Evolutionary conservation across 2,113 vertebrate species (phyloP).

Genomic region (Euleptes europaea): DNA sequence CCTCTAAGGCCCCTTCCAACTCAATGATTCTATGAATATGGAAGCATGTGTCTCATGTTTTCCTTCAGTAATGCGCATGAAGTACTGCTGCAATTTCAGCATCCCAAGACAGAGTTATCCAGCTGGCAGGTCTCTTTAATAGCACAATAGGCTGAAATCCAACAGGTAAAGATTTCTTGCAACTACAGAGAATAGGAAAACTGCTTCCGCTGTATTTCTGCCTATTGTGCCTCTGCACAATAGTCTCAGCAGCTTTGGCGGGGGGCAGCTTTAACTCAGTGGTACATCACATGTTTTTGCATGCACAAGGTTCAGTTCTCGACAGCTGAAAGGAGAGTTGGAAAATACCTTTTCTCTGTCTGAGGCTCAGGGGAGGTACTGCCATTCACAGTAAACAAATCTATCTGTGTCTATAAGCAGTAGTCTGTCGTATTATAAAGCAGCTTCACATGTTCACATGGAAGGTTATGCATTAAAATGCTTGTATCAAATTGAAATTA

Average conservation of each 20-base stretch:
- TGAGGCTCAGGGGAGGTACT: too few species aligned
- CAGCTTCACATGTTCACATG: neutral
- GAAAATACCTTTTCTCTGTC: too few species aligned
- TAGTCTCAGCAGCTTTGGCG: neutral
- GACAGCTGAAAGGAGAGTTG: too few species aligned
- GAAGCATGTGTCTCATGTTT: neutral
- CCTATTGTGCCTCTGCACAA: neutral
- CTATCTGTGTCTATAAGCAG: too few species aligned
- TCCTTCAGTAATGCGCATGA: neutral
- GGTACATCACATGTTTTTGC: too few species aligned
- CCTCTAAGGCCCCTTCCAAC: too few species aligned
- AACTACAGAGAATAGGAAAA: neutral
- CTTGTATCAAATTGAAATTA: neutral
- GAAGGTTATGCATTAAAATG: neutral
- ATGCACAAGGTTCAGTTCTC: too few species aligned
- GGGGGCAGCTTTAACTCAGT: neutral
- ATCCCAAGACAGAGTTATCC: neutral
- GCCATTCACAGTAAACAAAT: neutral
- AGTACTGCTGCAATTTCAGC: neutral
- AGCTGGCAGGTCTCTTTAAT: neutral
- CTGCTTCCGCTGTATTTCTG: neutral
- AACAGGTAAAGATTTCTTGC: neutral
- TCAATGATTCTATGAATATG: too few species aligned
- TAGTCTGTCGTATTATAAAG: too few species aligned
- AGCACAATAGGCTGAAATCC: neutral